These are phyloP conservation scores for Edolisoma coerulescens DNA, from an alignment of 2,113 vertebrate genomes.

Conservation along the genomic window DNA sequence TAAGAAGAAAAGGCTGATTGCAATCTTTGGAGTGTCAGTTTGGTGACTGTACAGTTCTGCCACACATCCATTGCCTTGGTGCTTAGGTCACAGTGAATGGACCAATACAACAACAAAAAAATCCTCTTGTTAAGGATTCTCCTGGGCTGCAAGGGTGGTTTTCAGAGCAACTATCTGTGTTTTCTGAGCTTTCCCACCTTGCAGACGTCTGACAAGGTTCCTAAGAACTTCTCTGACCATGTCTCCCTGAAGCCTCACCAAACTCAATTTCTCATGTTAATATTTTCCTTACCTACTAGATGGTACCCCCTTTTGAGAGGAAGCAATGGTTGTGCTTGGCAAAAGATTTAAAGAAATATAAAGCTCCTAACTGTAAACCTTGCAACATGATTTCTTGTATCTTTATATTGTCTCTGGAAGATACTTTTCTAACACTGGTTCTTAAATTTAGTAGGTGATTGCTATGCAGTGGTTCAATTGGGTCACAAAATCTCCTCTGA, in stretches of 20 bases:
- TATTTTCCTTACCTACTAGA: neutral
- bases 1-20: neutral
- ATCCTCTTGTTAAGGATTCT: neutral
- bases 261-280: neutral
- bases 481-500: neutral
- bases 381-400: neutral
- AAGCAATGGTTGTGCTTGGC: neutral
- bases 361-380: neutral
- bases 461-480: neutral
- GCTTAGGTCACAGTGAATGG: neutral
- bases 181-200: neutral
- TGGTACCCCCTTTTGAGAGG: neutral
- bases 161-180: neutral
- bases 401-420: neutral
- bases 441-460: neutral
- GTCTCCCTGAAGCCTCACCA: neutral
- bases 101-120: neutral
- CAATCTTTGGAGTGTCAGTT: neutral
- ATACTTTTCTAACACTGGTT: neutral
- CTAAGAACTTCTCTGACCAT: neutral
- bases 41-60: neutral
- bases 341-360: neutral
- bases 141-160: neutral
- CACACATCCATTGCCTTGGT: neutral
- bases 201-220: neutral